phyloP scores from a whole-genome alignment of 2,113 vertebrate species.

The Platichthys stellatus region DNA sequence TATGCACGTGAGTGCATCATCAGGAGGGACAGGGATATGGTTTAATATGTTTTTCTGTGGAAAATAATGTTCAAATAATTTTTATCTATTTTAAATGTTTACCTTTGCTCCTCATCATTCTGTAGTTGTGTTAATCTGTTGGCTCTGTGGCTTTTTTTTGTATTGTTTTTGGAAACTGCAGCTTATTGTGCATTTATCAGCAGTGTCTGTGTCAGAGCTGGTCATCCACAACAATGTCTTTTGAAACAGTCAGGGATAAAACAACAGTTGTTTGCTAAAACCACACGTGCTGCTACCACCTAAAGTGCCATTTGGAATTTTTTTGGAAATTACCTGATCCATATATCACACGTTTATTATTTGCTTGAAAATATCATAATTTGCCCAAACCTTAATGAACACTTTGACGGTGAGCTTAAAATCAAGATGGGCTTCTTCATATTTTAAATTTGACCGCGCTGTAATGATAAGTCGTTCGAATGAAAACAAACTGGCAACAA shows the following conservation, averaged over 20 bases:
- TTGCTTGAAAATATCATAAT: too few species aligned
- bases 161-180: conserved; percentile 2
- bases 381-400: not conserved
- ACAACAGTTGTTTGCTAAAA: not conserved
- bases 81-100: not conserved
- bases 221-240: conserved; percentile 1
- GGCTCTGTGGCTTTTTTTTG: not conserved
- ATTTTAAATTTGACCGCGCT: not conserved
- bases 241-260: not conserved
- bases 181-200: conserved; percentile 27
- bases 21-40: not conserved
- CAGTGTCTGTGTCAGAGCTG: conserved; percentile 17
- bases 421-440: not conserved
- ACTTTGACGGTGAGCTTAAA: not conserved
- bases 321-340: too few species aligned
- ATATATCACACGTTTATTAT: too few species aligned
- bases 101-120: not conserved
- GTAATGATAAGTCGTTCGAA: too few species aligned
- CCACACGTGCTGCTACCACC: too few species aligned
- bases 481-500: too few species aligned
- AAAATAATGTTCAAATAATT: not conserved
- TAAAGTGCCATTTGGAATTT: not conserved
- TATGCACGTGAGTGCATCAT: not conserved
- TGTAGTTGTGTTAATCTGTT: conserved; percentile 2
- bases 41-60: not conserved